phyloP scores from a whole-genome alignment of 2,888 invertebrate species.

The Odontomyia ornata region DNA sequence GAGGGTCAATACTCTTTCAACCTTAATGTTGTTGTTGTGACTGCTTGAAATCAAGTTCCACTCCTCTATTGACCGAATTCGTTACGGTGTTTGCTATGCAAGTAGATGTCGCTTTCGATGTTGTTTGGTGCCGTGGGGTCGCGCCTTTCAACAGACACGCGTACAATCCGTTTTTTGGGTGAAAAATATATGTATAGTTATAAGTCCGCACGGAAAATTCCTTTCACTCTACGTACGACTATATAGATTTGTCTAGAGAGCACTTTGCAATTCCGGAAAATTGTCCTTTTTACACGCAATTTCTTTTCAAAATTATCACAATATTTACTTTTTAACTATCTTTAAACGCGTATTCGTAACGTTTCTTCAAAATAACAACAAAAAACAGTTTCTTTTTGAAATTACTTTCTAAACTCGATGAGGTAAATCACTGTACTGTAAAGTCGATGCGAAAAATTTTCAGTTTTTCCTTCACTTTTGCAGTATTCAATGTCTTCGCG shows the following conservation, averaged over 20 bases:
- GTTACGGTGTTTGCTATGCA: constrained; percentile 1
- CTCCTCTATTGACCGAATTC: constrained; percentile 32
- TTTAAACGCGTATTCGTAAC: not conserved
- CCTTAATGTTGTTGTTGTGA: constrained; percentile 10
- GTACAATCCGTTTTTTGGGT: constrained; percentile 20
- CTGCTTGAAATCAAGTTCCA: not conserved
- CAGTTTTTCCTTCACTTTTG: not conserved
- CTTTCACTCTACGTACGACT: constrained; percentile 13
- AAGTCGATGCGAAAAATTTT: no score
- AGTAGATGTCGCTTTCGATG: constrained; percentile 13
- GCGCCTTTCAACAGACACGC: constrained; percentile 17
- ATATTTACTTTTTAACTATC: no score
- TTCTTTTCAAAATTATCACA: no score
- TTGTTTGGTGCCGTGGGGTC: constrained; percentile 27
- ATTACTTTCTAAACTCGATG: constrained; percentile 2
- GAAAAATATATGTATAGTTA: not conserved
- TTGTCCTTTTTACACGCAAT: not conserved
- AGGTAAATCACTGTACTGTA: constrained; percentile 26
- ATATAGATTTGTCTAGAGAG: not conserved
- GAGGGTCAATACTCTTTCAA: constrained; percentile 12
- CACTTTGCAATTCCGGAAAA: not conserved
- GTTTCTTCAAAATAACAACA: no score
- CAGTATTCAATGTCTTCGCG: not conserved
- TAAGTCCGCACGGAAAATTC: constrained; percentile 33
- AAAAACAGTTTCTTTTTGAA: not conserved